Conservation (phyloP, 2,113 vertebrate genomes). For the Lophochroa leadbeateri region DNA sequence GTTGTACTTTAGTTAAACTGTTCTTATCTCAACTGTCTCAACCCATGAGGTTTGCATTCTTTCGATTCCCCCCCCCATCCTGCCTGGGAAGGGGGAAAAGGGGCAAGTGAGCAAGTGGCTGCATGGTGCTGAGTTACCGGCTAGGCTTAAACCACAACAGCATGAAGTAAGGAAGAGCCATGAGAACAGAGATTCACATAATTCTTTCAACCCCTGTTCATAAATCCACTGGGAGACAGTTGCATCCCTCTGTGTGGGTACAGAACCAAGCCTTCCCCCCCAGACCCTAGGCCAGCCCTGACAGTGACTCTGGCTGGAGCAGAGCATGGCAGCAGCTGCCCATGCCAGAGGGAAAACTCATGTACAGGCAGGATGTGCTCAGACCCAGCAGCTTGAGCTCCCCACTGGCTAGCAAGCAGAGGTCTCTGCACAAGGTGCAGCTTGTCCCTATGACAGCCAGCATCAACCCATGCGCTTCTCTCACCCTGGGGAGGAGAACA, state of each 20-base stretch:
- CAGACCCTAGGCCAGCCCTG: neutral
- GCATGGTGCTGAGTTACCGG: neutral
- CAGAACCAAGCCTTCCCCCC: accelerated
- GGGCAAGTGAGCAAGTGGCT: neutral
- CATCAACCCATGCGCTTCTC: accelerated
- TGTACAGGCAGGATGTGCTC: accelerated
- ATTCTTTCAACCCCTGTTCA: neutral
- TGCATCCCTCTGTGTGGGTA: accelerated
- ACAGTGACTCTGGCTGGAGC: accelerated
- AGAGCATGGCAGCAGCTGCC: neutral
- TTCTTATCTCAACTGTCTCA: neutral
- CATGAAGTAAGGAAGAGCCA: neutral
- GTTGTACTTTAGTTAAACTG: neutral
- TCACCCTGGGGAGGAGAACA: accelerated
- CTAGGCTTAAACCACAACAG: neutral
- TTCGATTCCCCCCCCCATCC: neutral
- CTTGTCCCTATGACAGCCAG: accelerated
- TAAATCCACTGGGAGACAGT: neutral
- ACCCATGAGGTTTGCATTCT: neutral
- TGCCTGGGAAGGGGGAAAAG: neutral
- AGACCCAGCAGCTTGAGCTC: accelerated
- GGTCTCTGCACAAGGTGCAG: neutral
- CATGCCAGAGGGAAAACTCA: accelerated
- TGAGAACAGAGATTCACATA: accelerated
- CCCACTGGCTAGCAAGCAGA: neutral